Evolutionary conservation across 35 echinoderm and acorn worm genomes (phyloP).

Genomic region (Lytechinus pictus): DNA sequence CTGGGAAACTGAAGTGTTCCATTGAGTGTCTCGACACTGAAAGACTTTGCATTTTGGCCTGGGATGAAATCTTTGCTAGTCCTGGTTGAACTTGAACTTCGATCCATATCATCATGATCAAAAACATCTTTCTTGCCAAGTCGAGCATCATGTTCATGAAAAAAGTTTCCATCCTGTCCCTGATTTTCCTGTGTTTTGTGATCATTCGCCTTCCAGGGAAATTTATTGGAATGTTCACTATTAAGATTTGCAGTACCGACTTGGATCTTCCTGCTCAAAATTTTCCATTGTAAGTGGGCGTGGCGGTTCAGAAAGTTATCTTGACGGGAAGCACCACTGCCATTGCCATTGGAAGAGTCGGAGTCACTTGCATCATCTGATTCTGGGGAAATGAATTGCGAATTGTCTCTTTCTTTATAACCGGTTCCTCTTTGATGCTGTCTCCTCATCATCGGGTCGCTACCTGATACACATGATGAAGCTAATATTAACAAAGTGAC

Average conservation of each 20-base stretch:
- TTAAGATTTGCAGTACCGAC: neutral
- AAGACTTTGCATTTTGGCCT: constrained; percentile 54
- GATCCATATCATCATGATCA: neutral
- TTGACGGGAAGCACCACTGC: neutral
- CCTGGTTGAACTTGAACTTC: neutral
- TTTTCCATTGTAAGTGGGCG: neutral
- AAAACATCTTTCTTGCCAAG: neutral
- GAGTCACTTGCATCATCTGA: neutral
- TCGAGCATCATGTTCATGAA: neutral
- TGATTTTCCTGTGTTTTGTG: neutral
- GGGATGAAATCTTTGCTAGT: neutral
- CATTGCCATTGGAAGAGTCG: no score
- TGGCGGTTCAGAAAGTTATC: neutral
- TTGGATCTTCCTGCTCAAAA: neutral
- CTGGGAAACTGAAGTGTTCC: constrained; percentile 71
- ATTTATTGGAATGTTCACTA: neutral
- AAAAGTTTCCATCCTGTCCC: neutral
- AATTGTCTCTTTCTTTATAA: neutral
- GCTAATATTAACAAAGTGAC: neutral
- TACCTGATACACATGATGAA: neutral
- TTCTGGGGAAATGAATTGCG: neutral
- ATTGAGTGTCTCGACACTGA: constrained; percentile 65
- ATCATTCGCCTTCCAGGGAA: neutral
- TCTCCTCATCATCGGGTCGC: neutral
- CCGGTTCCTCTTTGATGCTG: neutral